Conservation (phyloP, 2,797 vertebrate genomes). For the Phoeniculus purpureus region DNA sequence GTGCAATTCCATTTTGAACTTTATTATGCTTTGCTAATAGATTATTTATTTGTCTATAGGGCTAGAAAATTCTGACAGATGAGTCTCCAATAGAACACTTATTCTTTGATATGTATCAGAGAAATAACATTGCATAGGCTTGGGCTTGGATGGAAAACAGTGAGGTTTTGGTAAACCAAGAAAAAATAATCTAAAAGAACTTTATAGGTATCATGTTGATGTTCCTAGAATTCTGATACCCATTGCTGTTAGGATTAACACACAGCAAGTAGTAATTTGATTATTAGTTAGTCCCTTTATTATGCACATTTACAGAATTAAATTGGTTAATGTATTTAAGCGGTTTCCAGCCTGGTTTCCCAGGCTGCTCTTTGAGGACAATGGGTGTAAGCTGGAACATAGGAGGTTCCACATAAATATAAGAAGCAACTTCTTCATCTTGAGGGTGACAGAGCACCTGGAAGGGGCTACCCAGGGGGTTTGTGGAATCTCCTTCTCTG, state of each 20-base stretch:
- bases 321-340: not conserved
- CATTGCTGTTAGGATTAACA: not conserved
- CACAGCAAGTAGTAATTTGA: not conserved
- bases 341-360: not conserved
- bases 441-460: too few relatives aligned
- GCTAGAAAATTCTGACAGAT: not conserved
- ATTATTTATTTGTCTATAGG: conserved; percentile 11
- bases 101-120: not conserved
- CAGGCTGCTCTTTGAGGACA: not conserved
- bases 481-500: too few relatives aligned
- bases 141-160: not conserved
- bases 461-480: too few relatives aligned
- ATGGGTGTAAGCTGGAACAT: too few relatives aligned
- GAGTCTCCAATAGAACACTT: not conserved
- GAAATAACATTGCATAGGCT: not conserved
- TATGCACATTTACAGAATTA: not conserved
- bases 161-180: not conserved
- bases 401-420: too few relatives aligned
- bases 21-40: not conserved
- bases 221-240: not conserved
- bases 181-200: not conserved
- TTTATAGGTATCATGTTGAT: not conserved
- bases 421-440: too few relatives aligned
- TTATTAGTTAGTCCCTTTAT: not conserved
- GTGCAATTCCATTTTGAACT: not conserved